A percentile compares a stretch with the other conserved stretches of the same genome.
Conservation (phyloP, 2,888 invertebrate genomes). For the Plagodis pulveraria region DNA sequence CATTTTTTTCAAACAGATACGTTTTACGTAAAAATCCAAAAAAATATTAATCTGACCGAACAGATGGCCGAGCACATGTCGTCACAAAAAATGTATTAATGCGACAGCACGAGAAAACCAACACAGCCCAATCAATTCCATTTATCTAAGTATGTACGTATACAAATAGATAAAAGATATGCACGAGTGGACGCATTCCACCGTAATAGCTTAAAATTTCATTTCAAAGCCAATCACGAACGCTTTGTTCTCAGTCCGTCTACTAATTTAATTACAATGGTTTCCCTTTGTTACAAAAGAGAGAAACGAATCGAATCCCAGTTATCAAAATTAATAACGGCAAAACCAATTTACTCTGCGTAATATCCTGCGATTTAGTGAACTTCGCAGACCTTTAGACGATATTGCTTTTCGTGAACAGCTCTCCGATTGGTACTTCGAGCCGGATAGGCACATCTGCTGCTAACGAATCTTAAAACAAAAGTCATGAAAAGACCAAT, state of each 20-base stretch:
- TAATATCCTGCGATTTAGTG: constrained; percentile 77
- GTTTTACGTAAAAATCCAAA: constrained; percentile 76
- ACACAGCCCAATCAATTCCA: constrained; percentile 32
- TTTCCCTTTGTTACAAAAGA: constrained; percentile 84
- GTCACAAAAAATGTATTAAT: constrained; percentile 54
- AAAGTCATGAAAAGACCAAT: constrained; percentile 55
- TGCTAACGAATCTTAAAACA: constrained; percentile 41
- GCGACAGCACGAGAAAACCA: constrained; percentile 26
- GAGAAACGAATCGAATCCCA: constrained; percentile 84
- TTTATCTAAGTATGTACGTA: constrained; percentile 26
- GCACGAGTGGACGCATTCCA: constrained; percentile 28
- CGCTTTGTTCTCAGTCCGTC: constrained; percentile 64
- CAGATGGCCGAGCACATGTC: constrained; percentile 80
- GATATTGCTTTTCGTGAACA: constrained; percentile 59
- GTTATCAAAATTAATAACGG: constrained; percentile 83
- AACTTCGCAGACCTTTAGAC: constrained; percentile 61
- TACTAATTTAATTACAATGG: constrained; percentile 80
- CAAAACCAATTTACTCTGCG: constrained; percentile 79
- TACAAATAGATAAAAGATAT: constrained; percentile 12
- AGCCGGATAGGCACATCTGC: constrained; percentile 40
- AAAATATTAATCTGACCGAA: constrained; percentile 79
- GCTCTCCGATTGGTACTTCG: constrained; percentile 34
- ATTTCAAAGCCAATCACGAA: constrained; percentile 57
- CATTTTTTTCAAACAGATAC: constrained; percentile 73
- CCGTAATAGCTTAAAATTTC: constrained; percentile 48